Conservation (phyloP, 2,113 vertebrate genomes). For the Aspiorhynchus laticeps region DNA sequence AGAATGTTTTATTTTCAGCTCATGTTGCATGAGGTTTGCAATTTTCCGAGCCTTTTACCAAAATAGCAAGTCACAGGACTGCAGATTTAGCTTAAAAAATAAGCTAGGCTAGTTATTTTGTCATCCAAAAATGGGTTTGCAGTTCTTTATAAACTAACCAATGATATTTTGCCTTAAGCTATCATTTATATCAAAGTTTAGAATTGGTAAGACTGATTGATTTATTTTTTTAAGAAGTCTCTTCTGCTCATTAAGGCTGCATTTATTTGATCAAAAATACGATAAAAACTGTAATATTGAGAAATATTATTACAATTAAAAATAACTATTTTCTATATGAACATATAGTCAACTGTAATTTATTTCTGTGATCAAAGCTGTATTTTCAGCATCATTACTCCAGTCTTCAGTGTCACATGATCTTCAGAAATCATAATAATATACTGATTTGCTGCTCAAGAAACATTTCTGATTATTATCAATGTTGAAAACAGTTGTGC, state of each 20-base stretch:
- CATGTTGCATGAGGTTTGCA: not conserved
- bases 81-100: not conserved
- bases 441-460: not conserved
- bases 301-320: not conserved
- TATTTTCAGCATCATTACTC: not conserved
- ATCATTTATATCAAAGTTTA: not conserved
- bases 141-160: not conserved
- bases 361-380: not conserved
- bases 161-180: no score
- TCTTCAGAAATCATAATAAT: not conserved
- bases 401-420: not conserved
- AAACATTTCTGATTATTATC: not conserved
- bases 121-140: not conserved
- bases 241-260: not conserved
- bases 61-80: not conserved
- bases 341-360: not conserved
- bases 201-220: fast-evolving
- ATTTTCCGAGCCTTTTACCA: not conserved
- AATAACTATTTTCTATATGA: not conserved
- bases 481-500: not conserved
- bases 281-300: not conserved
- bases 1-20: not conserved
- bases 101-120: not conserved
- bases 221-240: not conserved
- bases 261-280: not conserved